These are phyloP conservation scores for Odontocolon sp. DNA, from an alignment of 2,888 invertebrate genomes.

Conservation along the genomic window DNA sequence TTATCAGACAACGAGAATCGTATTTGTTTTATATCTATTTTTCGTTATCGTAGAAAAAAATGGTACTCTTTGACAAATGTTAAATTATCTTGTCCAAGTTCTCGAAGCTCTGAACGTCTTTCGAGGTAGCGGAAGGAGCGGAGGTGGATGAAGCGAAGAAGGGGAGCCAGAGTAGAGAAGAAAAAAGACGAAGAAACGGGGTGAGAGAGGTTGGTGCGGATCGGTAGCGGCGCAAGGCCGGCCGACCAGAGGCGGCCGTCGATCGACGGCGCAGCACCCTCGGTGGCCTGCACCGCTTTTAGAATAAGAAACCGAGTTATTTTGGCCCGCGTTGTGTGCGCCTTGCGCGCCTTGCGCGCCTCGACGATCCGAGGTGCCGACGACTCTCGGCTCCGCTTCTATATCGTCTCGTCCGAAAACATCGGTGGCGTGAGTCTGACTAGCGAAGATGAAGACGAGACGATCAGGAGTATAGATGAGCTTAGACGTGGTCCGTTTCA, in stretches of 20 bases:
- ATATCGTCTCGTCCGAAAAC: conserved; percentile 46
- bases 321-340: conserved; percentile 75
- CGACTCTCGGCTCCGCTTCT: conserved; percentile 22
- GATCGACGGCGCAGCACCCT: conserved; percentile 70
- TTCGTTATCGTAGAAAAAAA: conserved; percentile 28
- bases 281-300: conserved; percentile 76
- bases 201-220: conserved; percentile 42
- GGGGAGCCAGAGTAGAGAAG: conserved; percentile 27
- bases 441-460: not conserved
- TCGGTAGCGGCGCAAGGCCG: conserved; percentile 60
- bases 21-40: not conserved
- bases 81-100: too few relatives aligned
- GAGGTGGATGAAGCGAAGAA: conserved; percentile 58
- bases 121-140: conserved; percentile 40
- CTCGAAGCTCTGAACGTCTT: conserved; percentile 52
- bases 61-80: too few relatives aligned
- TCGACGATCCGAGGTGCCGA: conserved; percentile 24
- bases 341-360: conserved; percentile 65
- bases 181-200: conserved; percentile 51
- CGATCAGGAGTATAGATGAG: too few relatives aligned
- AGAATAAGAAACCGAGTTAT: conserved; percentile 78
- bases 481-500: too few relatives aligned
- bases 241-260: conserved; percentile 61
- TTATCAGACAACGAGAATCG: too few relatives aligned
- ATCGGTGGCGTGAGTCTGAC: conserved; percentile 21